These are phyloP conservation scores for Neodontobutis hainanensis DNA, from an alignment of 2,113 vertebrate species.

Conservation along the genomic window DNA sequence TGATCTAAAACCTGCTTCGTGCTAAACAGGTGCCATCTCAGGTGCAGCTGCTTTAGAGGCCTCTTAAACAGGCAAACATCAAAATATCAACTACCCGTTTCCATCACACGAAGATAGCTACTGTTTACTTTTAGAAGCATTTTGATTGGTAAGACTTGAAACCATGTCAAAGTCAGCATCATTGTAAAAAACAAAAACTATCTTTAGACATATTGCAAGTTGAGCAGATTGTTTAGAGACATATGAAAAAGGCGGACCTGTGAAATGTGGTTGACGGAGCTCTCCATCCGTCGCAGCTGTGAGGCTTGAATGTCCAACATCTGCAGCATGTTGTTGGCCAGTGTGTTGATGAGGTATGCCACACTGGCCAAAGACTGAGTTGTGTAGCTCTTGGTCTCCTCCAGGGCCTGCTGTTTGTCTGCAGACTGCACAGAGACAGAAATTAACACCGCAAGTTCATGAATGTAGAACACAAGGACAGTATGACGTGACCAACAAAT, in stretches of 20 bases:
- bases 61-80: too few relatives aligned
- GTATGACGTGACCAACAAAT: too few relatives aligned
- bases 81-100: too few relatives aligned
- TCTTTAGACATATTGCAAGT: too few relatives aligned
- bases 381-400: conserved; percentile 93
- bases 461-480: too few relatives aligned
- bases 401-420: conserved; percentile 88
- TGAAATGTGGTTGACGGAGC: conserved; percentile 92
- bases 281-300: conserved; percentile 90
- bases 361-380: conserved; percentile 91
- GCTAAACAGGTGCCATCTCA: not conserved
- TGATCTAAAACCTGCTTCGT: conserved; percentile 5
- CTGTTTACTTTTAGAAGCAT: too few relatives aligned
- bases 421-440: conserved; percentile 70
- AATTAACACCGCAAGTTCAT: too few relatives aligned
- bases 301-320: conserved; percentile 93
- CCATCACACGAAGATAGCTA: too few relatives aligned
- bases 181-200: too few relatives aligned
- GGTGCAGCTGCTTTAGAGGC: not conserved
- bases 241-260: conserved; percentile 70
- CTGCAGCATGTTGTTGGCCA: conserved; percentile 93
- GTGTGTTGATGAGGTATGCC: conserved; percentile 91
- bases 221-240: too few relatives aligned
- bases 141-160: too few relatives aligned
- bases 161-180: too few relatives aligned